Evolutionary conservation across 2,113 vertebrate genomes (phyloP).

Genomic region (Hippocampus barbouri): DNA sequence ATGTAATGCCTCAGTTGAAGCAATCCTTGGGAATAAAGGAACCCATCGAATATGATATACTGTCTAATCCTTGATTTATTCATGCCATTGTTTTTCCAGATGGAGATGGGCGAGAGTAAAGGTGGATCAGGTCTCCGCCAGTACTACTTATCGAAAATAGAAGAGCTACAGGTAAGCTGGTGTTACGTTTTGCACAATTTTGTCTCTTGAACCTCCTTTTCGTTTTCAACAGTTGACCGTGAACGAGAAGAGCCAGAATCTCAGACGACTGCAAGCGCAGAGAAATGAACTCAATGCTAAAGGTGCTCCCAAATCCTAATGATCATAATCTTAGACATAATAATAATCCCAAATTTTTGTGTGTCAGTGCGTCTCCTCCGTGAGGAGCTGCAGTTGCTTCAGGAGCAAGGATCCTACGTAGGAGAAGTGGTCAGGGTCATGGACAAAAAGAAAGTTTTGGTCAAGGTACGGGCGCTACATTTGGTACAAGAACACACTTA

Average conservation of each 20-base stretch:
- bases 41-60: too few species aligned
- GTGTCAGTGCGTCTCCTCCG: constrained; percentile 85
- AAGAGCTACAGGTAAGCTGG: constrained; percentile 89
- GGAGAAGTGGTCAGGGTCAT: constrained; percentile 97
- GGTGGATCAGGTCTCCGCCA: constrained; percentile 90
- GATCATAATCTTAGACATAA: background rate
- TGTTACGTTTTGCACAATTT: background rate
- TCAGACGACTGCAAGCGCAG: constrained; percentile 92
- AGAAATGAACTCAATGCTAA: constrained; percentile 97
- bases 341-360: background rate
- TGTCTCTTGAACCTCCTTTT: background rate
- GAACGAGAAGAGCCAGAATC: constrained; percentile 96
- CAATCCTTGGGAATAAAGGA: too few species aligned
- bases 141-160: constrained; percentile 97
- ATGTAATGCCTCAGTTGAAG: too few species aligned
- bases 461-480: constrained; percentile 78
- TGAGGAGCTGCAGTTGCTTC: constrained; percentile 93
- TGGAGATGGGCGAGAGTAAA: constrained; percentile 93
- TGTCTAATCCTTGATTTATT: background rate
- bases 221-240: constrained; percentile 81
- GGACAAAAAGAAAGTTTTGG: constrained; percentile 99
- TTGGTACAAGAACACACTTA: background rate
- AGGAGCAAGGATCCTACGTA: constrained; percentile 97
- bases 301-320: constrained; percentile 68
- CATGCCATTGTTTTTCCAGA: constrained; percentile 66